Evolutionary conservation across 2,113 vertebrate species (phyloP).

Genomic region (Lamprotornis superbus): DNA sequence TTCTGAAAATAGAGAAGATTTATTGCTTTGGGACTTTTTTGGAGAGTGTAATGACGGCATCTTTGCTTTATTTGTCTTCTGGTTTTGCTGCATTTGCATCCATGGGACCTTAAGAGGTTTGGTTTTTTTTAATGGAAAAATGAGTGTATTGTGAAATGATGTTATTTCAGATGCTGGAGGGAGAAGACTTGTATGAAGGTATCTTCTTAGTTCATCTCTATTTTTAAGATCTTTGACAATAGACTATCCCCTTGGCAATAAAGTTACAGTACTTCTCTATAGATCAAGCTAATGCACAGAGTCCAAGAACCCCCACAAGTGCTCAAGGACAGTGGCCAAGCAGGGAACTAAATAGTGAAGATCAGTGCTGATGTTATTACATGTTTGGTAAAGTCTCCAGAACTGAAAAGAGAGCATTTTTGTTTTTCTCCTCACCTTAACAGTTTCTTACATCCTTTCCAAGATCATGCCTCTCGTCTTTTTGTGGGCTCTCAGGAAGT

Average conservation of each 20-base stretch:
- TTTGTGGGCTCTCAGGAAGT: not conserved
- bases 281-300: not conserved
- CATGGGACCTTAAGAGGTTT: not conserved
- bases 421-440: not conserved
- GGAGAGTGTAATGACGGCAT: not conserved
- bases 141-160: not conserved
- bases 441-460: not conserved
- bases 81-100: not conserved
- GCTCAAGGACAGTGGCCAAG: not conserved
- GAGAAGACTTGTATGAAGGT: not conserved
- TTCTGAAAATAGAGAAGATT: not conserved
- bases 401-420: not conserved
- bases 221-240: not conserved
- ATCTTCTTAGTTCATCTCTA: not conserved
- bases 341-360: not conserved
- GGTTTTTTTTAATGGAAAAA: not conserved
- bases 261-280: not conserved
- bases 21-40: not conserved
- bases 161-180: not conserved
- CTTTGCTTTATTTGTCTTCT: not conserved
- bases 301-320: not conserved
- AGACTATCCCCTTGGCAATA: not conserved
- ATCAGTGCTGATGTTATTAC: not conserved
- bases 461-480: not conserved
- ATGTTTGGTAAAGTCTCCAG: not conserved